These are phyloP conservation scores for Leptopilina drosophilae DNA, from an alignment of 2,888 invertebrate genomes.

Conservation along the genomic window DNA sequence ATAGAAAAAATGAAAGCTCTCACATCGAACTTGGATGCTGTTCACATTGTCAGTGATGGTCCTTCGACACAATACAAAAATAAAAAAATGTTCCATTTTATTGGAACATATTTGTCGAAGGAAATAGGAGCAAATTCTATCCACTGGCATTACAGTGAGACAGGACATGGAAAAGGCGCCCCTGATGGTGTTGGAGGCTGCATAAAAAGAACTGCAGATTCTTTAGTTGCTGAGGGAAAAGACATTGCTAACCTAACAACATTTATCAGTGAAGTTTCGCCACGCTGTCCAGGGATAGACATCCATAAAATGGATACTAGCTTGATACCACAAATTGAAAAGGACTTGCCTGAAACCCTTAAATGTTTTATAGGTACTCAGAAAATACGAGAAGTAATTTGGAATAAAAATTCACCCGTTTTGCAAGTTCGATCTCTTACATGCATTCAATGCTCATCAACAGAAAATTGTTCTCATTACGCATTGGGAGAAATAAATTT, in stretches of 20 bases:
- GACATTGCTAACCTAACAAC: too few relatives aligned
- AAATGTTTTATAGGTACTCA: not conserved
- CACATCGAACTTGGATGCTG: constrained; percentile 50
- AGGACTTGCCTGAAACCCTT: not conserved
- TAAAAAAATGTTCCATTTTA: constrained; percentile 5
- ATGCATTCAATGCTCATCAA: not conserved
- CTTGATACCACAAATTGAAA: not conserved
- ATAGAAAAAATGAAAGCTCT: too few relatives aligned
- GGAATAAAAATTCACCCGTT: not conserved
- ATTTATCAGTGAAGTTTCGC: too few relatives aligned
- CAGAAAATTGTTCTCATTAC: not conserved
- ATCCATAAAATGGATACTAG: not conserved
- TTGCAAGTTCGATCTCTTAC: not conserved
- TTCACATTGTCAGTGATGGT: not conserved
- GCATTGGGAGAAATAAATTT: not conserved
- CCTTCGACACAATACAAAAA: constrained; percentile 7
- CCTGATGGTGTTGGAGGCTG: too few relatives aligned
- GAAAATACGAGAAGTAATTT: not conserved
- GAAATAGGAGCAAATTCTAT: not conserved
- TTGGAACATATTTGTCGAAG: constrained; percentile 16
- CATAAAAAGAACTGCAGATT: too few relatives aligned
- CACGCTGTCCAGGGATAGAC: too few relatives aligned
- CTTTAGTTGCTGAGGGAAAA: too few relatives aligned
- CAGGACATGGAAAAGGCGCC: not conserved
- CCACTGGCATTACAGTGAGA: not conserved